phyloP scores from a whole-genome alignment of 1,140 invertebrate genomes.

The Catajapyx aquilonaris region DNA sequence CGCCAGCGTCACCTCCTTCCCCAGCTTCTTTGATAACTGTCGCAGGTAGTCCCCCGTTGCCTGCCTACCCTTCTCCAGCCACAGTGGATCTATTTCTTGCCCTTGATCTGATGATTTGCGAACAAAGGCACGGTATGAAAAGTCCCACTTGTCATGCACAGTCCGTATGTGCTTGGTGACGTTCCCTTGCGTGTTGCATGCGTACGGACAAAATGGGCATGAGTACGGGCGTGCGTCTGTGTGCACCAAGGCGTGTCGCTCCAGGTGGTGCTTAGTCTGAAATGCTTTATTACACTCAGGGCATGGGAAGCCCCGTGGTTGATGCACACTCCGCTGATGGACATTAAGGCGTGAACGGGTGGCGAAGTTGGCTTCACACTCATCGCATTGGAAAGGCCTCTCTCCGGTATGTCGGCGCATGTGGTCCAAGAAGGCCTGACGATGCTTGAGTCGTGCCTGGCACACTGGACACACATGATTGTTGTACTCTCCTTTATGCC shows the following conservation, averaged over 20 bases:
- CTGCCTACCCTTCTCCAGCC: constrained; percentile 6
- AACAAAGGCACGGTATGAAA: constrained; percentile 8
- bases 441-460: constrained; percentile 5
- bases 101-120: too few relatives aligned
- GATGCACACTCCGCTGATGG: constrained; percentile 7
- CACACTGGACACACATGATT: constrained; percentile 9
- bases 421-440: constrained; percentile 8
- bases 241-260: constrained; percentile 19
- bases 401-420: constrained; percentile 9
- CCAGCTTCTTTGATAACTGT: constrained; percentile 6
- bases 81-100: constrained; percentile 5
- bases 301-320: constrained; percentile 8
- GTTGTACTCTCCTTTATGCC: constrained; percentile 8
- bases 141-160: constrained; percentile 8
- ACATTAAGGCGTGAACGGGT: constrained; percentile 5
- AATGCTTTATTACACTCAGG: constrained; percentile 9
- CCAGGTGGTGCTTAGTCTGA: constrained; percentile 14
- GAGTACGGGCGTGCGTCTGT: constrained; percentile 17
- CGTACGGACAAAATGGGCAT: constrained; percentile 11
- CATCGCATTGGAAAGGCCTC: constrained; percentile 5
- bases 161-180: constrained; percentile 8
- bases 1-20: constrained; percentile 5
- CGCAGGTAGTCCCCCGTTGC: constrained; percentile 6
- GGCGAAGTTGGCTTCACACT: constrained; percentile 7
- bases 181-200: constrained; percentile 11